A percentile compares a stretch with the other conserved stretches of the same genome.
Conservation (phyloP, 2,113 vertebrate species). For the Entelurus aequoreus region DNA sequence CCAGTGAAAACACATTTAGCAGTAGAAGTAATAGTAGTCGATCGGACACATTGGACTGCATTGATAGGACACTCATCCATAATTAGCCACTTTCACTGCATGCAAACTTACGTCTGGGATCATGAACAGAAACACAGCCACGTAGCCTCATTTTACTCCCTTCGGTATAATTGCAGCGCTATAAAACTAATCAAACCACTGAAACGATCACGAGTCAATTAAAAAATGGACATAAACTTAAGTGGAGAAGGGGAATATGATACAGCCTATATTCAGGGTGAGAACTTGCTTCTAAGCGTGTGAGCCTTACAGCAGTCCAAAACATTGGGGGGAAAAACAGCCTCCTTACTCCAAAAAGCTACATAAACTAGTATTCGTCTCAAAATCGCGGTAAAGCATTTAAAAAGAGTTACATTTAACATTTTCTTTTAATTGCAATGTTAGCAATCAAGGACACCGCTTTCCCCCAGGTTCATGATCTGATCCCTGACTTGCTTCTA, state of each 20-base stretch:
- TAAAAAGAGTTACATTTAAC: no score
- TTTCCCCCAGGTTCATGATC: neutral
- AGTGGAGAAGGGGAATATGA: constrained; percentile 38
- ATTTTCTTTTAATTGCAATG: no score
- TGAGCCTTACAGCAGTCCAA: constrained; percentile 30
- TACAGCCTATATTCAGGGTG: constrained; percentile 39
- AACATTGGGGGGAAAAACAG: no score
- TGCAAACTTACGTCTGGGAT: constrained; percentile 7
- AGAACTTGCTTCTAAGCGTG: constrained; percentile 35
- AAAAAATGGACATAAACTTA: constrained; percentile 25
- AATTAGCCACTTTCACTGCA: constrained; percentile 1
- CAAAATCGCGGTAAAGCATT: no score
- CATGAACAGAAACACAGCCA: neutral
- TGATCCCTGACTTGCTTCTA: constrained; percentile 5
- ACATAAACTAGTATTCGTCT: no score
- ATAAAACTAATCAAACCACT: constrained; percentile 22
- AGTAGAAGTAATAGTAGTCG: constrained; percentile 21
- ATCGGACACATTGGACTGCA: constrained; percentile 17
- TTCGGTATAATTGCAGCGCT: no score
- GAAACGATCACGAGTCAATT: constrained; percentile 51
- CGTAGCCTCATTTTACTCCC: neutral
- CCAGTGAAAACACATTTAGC: constrained; percentile 30
- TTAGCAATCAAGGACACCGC: no score
- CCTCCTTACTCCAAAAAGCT: no score
- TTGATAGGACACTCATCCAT: neutral